Base-by-base conservation (phyloP, 2,888 invertebrate species). In the Polydrusus tereticollis region DNA sequence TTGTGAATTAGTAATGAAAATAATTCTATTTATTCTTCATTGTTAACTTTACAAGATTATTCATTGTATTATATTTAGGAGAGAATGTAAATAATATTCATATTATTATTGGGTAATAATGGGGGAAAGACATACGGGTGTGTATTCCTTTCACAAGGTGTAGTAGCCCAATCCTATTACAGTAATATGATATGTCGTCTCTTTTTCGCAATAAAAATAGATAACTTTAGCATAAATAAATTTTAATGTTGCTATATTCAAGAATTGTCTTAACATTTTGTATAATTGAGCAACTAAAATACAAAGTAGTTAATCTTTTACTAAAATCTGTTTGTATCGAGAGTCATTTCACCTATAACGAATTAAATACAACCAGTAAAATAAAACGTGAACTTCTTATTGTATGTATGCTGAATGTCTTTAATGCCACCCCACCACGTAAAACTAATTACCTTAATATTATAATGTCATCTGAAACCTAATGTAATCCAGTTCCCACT, bases 401-500 rank as follows among this genome's bases (percentile, higher is more conserved):
- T n/a, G 38, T 7, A 50, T 57, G 14, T 10, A n/a, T 33, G 69
- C 73, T 59, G 43, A 60, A 43, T 2, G 33, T 58, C 18, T 21
- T 60, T 60, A 72, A 41, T 52, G 36, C 45, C 55, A 65, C 67
- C 74, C 75, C 76, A 71, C 76, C 72, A 58, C 62, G 55, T 67
- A 57, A 21, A 47, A 64, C 69, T 76, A 77, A 77, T 78, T 76
- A 76, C 70, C 64, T 72, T 71, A 65, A 68, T 72, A 71, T 60
- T 66, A 65, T 68, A 68, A 50, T 69, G 62, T 63, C 70, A 72
- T 69, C 60, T 73, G 78, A 75, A 77, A 76, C 75, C 72, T 43
- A 58, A 77, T 70, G 50, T 63, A 62, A 71, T 76, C 72, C 75
- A 78, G 78, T 79, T 73, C 66, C 50, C 65, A 64, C 38, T 68